Evolutionary conservation across 2,113 vertebrate species (phyloP).

Genomic region (Onychostoma macrolepis): DNA sequence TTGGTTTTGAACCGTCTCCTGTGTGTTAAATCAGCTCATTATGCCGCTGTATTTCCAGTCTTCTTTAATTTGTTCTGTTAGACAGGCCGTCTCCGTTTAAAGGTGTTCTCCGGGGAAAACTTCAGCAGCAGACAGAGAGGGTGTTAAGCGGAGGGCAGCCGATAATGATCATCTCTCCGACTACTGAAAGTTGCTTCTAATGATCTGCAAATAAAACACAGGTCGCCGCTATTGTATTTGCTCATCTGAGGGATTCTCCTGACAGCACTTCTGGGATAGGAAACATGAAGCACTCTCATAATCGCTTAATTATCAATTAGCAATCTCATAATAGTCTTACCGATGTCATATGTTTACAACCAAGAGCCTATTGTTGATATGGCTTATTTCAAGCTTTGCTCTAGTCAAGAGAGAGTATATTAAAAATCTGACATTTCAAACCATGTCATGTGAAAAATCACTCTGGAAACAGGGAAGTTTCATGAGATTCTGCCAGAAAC

Average conservation of each 20-base stretch:
- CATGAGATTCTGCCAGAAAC: not conserved
- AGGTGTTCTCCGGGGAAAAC: conserved; percentile 45
- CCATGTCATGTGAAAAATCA: not conserved
- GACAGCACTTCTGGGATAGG: not conserved
- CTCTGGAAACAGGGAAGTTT: not conserved
- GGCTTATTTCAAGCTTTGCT: not conserved
- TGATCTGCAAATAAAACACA: conserved; percentile 49
- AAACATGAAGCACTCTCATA: not conserved
- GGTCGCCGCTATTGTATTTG: not conserved
- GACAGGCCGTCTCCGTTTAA: conserved; percentile 35
- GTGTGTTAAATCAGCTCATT: conserved; percentile 50
- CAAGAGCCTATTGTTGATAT: not conserved
- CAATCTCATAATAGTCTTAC: not conserved
- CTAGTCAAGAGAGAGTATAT: not conserved
- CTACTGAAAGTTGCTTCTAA: conserved; percentile 44
- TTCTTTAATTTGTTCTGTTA: conserved; percentile 44
- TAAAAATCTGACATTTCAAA: not conserved
- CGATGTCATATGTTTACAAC: not conserved
- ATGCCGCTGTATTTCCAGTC: conserved; percentile 29
- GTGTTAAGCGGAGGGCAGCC: conserved; percentile 49
- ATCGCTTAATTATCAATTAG: conserved; percentile 38
- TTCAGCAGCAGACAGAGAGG: conserved; percentile 21
- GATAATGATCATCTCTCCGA: conserved; percentile 47
- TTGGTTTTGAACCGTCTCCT: conserved; percentile 36
- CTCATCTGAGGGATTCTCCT: not conserved